phyloP scores from a whole-genome alignment of 2,797 vertebrate species.

The Dendrocincla fuliginosa region DNA sequence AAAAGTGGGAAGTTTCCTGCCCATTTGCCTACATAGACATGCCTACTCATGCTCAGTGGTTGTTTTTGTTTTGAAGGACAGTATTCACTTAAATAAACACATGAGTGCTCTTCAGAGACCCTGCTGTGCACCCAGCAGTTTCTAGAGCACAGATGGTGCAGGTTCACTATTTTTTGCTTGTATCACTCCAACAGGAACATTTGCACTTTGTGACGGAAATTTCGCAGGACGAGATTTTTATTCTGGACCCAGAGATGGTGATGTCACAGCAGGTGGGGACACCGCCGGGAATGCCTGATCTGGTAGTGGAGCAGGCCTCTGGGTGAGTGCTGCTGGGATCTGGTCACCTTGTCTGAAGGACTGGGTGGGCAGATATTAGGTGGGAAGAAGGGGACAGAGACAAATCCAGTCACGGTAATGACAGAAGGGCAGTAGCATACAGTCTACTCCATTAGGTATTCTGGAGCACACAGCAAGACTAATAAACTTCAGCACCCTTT shows the following conservation, averaged over 20 bases:
- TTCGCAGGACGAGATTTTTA: constrained; percentile 96
- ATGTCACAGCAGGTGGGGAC: constrained; percentile 79
- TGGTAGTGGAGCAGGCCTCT: constrained; percentile 90
- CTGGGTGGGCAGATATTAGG: not conserved
- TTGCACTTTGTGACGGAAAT: constrained; percentile 98
- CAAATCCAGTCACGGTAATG: not conserved
- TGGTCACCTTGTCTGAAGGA: not conserved
- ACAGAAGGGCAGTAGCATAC: not conserved
- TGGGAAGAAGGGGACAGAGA: not conserved
- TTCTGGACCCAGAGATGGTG: constrained; percentile 90
- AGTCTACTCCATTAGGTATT: not conserved
- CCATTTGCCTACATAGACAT: not conserved
- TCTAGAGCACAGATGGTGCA: not conserved
- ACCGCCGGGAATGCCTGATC: constrained; percentile 89
- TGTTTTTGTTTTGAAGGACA: not conserved
- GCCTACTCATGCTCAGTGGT: not conserved
- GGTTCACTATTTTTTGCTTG: not conserved
- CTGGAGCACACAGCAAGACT: not conserved
- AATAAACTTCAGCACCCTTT: not conserved
- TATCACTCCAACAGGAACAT: constrained; percentile 85
- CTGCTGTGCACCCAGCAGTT: not conserved
- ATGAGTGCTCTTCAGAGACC: not conserved
- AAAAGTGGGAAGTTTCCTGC: not conserved
- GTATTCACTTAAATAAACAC: not conserved
- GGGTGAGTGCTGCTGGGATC: constrained; percentile 78